Percentiles rank a stretch among this genome's conserved stretches.
phyloP scores from a whole-genome alignment of 2,888 invertebrate species.

The Eupsilia transversa region DNA sequence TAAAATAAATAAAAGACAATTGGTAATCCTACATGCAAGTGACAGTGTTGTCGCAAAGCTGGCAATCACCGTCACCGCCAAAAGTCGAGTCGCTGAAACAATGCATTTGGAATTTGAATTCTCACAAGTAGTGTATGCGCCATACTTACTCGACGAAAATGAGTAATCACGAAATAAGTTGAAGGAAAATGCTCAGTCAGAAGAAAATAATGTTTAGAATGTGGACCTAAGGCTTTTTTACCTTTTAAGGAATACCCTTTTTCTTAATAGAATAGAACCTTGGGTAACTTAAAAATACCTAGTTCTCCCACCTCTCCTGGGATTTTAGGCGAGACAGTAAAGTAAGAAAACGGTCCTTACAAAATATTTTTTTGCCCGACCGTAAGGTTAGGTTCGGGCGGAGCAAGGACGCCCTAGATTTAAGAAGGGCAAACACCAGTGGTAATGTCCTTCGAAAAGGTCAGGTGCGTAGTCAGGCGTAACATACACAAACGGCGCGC shows the following conservation, averaged over 20 bases:
- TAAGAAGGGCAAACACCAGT: conserved; percentile 37
- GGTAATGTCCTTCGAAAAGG: conserved; percentile 55
- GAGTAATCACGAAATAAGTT: neutral
- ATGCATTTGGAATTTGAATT: neutral
- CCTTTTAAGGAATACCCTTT: neutral
- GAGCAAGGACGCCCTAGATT: conserved; percentile 51
- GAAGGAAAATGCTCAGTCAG: neutral
- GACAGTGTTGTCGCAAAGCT: neutral
- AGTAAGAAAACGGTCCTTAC: neutral
- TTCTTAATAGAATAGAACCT: too few species aligned
- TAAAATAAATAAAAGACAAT: too few species aligned
- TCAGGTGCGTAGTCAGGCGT: conserved; percentile 20
- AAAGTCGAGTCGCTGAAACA: neutral
- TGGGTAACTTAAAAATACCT: neutral
- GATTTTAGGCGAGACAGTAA: too few species aligned
- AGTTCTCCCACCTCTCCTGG: neutral
- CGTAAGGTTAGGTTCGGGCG: neutral
- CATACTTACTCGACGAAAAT: conserved; percentile 5
- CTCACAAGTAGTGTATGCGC: neutral
- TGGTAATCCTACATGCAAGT: neutral
- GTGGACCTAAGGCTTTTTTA: neutral
- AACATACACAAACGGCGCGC: neutral
- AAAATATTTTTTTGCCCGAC: neutral
- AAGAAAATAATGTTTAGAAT: neutral
- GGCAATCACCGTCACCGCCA: neutral